Evolutionary conservation across 2,888 invertebrate genomes (phyloP).

Genomic region (Parnassius orleans): DNA sequence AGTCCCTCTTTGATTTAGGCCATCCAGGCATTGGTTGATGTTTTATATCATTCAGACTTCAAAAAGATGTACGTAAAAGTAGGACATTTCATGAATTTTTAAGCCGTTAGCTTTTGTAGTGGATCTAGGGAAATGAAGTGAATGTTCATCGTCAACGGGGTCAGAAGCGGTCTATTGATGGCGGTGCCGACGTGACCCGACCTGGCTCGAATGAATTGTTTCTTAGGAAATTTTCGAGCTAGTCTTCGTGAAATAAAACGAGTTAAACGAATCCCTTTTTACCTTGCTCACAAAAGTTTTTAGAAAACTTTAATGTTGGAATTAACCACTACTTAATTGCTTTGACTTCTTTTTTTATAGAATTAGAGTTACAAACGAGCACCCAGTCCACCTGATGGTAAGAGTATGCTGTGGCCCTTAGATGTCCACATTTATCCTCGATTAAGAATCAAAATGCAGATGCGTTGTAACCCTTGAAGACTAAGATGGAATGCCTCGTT

Average conservation of each 20-base stretch:
- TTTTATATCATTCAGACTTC: slow-evolving; percentile 31
- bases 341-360: no score
- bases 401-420: no score
- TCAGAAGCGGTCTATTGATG: slow-evolving; percentile 64
- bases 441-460: no score
- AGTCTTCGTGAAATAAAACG: slow-evolving; percentile 3
- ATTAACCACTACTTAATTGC: no score
- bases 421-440: no score
- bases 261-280: not conserved
- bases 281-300: not conserved
- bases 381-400: no score
- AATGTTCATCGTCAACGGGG: slow-evolving; percentile 62
- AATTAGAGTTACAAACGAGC: no score
- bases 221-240: slow-evolving; percentile 26
- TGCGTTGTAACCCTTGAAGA: no score
- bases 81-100: slow-evolving; percentile 56
- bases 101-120: slow-evolving; percentile 58
- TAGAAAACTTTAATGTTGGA: no score
- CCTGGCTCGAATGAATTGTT: slow-evolving; percentile 45
- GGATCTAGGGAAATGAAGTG: slow-evolving; percentile 55
- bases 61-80: slow-evolving; percentile 30
- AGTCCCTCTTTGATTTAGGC: slow-evolving; percentile 1
- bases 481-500: no score
- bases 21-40: slow-evolving; percentile 10
- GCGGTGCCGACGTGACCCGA: slow-evolving; percentile 42